Evolutionary conservation across 2,113 vertebrate genomes (phyloP), one percentile per base, ranked within the genome.

Genomic region (Bos javanicus): DNA sequence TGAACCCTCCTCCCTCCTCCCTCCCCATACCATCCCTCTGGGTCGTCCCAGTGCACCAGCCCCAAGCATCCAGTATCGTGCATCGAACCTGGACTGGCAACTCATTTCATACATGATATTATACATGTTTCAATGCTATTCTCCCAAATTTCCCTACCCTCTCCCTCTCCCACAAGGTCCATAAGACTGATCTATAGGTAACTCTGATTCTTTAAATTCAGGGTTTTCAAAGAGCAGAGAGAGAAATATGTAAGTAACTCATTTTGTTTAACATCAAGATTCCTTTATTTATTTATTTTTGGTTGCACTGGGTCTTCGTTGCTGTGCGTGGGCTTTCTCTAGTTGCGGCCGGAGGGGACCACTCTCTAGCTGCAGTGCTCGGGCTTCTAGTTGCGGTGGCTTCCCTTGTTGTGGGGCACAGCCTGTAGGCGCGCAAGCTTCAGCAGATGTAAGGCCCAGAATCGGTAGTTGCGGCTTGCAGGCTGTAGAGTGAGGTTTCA

Each of bases 181-280:
- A 39, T 39, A 39, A 39, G 39, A 39, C 39, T 39, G 39, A 39
- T 39, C 39, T 39, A 39, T 39, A 39, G 82, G 5, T 39, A 93
- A 85, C 43, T 93, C 57, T 84, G 81, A 90, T 30, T 78, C 26
- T 94, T 94, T 86, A 87, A 94, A 92, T 62, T 50, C 60, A 92
- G 14, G 48, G 28, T 67, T 93, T 91, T 86, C 54, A 97, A 64
- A 76, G 19, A 90, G 46, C 17, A 74, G 78, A 80, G 84, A 89
- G 46, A 84, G 88, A 95, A 82, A 76, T 71, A 90, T 39, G 9
- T 82, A 94, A 90, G 81, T 48, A 28, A 74, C 19, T 91, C 13
- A 30, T 80, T 81, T 93, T 12, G 50, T 48, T 0, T 2, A 21
- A 21, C n/a, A 11, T 71, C 64, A 71, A 2, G 64, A 36, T 10